Conservation (phyloP, 2,113 vertebrate genomes). For the Ictalurus furcatus region DNA sequence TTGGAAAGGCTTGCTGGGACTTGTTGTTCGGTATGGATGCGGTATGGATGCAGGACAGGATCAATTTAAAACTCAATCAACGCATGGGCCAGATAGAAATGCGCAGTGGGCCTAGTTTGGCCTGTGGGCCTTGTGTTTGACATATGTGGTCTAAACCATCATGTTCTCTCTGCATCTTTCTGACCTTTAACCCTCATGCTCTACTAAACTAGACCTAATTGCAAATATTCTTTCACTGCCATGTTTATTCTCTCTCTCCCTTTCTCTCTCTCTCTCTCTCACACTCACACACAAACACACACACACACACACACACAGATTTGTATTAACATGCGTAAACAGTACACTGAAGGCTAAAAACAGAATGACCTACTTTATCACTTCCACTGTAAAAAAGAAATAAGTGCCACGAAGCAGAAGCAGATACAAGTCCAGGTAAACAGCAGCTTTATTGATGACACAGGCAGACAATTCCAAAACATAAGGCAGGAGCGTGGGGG, state of each 20-base stretch:
- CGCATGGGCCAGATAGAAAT: too few relatives aligned
- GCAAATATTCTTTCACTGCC: constrained; percentile 5
- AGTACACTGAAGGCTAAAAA: not conserved
- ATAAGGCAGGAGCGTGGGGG: too few relatives aligned
- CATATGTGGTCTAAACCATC: not conserved
- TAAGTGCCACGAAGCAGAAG: too few relatives aligned
- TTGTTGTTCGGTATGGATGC: too few relatives aligned
- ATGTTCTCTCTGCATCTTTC: constrained; percentile 1
- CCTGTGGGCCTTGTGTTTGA: too few relatives aligned
- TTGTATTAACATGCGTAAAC: constrained; percentile 8
- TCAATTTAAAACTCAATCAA: too few relatives aligned
- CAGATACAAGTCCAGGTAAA: too few relatives aligned
- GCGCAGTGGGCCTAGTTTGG: too few relatives aligned
- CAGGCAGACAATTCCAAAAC: too few relatives aligned
- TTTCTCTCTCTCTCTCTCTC: not conserved
- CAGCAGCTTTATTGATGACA: too few relatives aligned
- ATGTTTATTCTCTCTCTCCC: not conserved
- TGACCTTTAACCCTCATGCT: not conserved
- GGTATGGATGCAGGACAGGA: too few relatives aligned
- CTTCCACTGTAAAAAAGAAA: not conserved
- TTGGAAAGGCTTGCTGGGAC: too few relatives aligned
- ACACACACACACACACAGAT: not conserved
- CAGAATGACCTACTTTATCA: not conserved
- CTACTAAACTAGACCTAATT: not conserved
- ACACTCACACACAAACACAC: not conserved